phyloP scores from a whole-genome alignment of 2,113 vertebrate genomes.

The Morone saxatilis region DNA sequence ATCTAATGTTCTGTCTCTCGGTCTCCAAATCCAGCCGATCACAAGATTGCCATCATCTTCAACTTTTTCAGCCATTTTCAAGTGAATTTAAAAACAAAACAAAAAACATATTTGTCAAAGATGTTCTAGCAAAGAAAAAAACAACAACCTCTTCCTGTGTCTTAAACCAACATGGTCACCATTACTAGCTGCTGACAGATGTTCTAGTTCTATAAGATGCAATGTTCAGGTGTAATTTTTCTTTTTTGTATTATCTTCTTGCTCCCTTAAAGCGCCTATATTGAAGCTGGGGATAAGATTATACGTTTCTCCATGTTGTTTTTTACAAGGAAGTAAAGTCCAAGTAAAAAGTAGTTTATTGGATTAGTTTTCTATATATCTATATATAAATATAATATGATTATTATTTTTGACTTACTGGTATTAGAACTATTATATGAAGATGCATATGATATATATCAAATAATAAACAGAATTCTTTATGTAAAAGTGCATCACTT shows the following conservation, averaged over 20 bases:
- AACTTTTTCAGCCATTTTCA: slow-evolving; percentile 45
- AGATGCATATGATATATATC: slow-evolving; percentile 82
- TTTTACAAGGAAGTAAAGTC: slow-evolving; percentile 82
- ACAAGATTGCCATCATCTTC: slow-evolving; percentile 38
- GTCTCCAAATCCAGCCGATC: slow-evolving; percentile 51
- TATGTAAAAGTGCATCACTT: slow-evolving; percentile 76
- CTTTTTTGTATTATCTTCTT: slow-evolving; percentile 79
- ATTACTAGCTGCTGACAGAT: slow-evolving; percentile 80
- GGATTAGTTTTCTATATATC: slow-evolving; percentile 88
- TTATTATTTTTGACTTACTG: slow-evolving; percentile 87
- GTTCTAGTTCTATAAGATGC: slow-evolving; percentile 82
- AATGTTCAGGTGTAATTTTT: slow-evolving; percentile 81
- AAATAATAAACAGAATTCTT: slow-evolving; percentile 85
- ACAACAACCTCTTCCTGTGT: slow-evolving; percentile 78
- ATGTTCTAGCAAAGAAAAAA: slow-evolving; percentile 68
- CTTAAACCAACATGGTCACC: slow-evolving; percentile 79
- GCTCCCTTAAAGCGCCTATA: slow-evolving; percentile 80
- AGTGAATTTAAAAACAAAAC: slow-evolving; percentile 55
- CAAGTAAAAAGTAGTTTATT: slow-evolving; percentile 84
- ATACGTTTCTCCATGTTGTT: slow-evolving; percentile 80
- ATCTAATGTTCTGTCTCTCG: slow-evolving; percentile 65
- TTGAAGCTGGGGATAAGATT: slow-evolving; percentile 78
- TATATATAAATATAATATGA: slow-evolving; percentile 78
- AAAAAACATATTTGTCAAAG: slow-evolving; percentile 64
- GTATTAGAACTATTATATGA: slow-evolving; percentile 86